phyloP scores from a whole-genome alignment of 2,113 vertebrate genomes.

The Cinclus cinclus region DNA sequence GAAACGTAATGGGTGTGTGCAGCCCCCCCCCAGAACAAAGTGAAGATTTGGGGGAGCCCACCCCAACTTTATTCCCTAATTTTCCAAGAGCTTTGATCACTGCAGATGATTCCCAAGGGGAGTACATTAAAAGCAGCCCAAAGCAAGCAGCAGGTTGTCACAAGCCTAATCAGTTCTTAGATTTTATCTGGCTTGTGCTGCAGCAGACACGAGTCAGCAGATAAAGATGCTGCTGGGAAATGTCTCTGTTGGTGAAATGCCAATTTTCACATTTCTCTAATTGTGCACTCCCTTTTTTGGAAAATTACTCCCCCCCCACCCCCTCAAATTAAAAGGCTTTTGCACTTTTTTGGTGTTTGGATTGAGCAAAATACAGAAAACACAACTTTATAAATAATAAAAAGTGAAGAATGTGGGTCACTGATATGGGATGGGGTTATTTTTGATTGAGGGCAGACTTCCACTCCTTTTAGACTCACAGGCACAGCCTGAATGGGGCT shows the following conservation, averaged over 20 bases:
- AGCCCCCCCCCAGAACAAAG: background rate
- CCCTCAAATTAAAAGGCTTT: background rate
- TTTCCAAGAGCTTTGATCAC: background rate
- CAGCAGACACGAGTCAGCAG: background rate
- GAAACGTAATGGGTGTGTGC: background rate
- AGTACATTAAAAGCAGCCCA: background rate
- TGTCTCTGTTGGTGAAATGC: background rate
- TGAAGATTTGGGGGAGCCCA: background rate
- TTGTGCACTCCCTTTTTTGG: background rate
- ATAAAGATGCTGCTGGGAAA: background rate
- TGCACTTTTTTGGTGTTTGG: background rate
- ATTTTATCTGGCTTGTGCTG: background rate
- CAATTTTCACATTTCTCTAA: background rate
- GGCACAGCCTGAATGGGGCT: background rate
- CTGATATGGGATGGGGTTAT: accelerated
- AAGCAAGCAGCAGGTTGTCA: background rate
- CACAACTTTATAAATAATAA: background rate
- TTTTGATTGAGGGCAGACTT: background rate
- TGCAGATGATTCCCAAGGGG: background rate
- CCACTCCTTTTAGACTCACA: background rate
- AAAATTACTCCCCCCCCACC: background rate
- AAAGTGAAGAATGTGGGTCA: background rate
- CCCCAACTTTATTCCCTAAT: background rate
- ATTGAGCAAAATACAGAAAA: background rate
- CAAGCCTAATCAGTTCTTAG: background rate